phyloP scores from a whole-genome alignment of 2,113 vertebrate genomes.

The Rhizomys pruinosus region DNA sequence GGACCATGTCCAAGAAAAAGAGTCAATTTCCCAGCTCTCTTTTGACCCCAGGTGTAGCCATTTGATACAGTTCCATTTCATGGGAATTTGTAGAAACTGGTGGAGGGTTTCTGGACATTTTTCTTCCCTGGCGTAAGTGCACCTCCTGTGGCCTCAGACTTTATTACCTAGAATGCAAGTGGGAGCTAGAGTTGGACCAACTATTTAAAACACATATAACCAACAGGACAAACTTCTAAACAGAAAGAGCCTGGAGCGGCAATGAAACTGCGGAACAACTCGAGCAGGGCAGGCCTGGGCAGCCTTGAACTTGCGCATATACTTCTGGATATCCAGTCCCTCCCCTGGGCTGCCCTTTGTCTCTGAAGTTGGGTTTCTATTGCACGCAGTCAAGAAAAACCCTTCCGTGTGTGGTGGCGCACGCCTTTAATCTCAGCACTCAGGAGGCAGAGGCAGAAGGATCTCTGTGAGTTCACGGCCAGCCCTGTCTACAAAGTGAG shows the following conservation, averaged over 20 bases:
- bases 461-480: no score
- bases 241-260: not conserved
- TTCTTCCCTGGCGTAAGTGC: not conserved
- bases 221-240: not conserved
- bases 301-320: not conserved
- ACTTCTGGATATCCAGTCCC: not conserved
- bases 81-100: not conserved
- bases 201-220: not conserved
- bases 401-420: no score
- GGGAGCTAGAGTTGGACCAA: not conserved
- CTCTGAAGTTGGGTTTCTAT: not conserved
- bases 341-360: not conserved
- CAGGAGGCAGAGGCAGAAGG: no score
- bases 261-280: not conserved
- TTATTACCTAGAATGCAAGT: not conserved
- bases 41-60: not conserved
- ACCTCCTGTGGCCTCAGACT: not conserved
- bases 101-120: not conserved
- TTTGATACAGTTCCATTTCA: not conserved
- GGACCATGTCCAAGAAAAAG: not conserved
- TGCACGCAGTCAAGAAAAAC: not conserved
- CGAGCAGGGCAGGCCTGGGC: not conserved
- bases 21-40: not conserved
- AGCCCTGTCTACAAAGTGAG: no score
- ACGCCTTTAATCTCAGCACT: no score